phyloP scores from a whole-genome alignment of 2,113 vertebrate genomes.

The Chinchilla lanigera region DNA sequence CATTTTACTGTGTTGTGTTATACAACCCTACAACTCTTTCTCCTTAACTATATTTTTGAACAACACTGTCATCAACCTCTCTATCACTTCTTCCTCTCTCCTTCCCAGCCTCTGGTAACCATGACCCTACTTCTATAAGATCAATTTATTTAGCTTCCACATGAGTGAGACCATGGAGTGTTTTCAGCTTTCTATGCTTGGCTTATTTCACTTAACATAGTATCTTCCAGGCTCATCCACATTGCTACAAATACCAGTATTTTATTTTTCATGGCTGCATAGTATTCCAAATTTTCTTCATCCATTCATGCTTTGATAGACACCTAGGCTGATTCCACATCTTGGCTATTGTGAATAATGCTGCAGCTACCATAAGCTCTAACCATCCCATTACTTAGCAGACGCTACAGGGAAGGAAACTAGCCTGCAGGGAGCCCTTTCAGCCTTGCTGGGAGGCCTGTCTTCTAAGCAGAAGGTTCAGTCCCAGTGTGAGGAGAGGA shows the following conservation, averaged over 20 bases:
- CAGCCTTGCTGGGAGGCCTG: neutral
- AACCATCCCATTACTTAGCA: neutral
- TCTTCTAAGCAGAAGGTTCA: neutral
- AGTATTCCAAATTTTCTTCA: neutral
- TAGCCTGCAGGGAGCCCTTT: neutral
- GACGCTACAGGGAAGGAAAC: neutral
- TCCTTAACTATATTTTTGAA: neutral
- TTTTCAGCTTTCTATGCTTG: neutral
- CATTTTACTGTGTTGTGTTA: neutral
- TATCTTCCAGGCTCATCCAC: neutral
- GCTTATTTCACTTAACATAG: neutral
- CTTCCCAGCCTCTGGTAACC: neutral
- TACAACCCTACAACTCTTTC: too few species aligned
- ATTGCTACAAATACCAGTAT: neutral
- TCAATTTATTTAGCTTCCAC: neutral
- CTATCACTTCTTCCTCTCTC: neutral
- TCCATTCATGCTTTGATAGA: neutral
- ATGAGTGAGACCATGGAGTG: neutral
- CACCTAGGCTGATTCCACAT: neutral
- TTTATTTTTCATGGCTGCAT: neutral
- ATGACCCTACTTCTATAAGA: neutral
- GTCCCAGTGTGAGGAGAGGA: neutral
- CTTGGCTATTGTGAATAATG: neutral
- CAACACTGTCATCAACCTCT: neutral
- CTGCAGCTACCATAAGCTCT: neutral